Evolutionary conservation across 2,113 vertebrate genomes (phyloP).

Genomic region (Garra rufa): DNA sequence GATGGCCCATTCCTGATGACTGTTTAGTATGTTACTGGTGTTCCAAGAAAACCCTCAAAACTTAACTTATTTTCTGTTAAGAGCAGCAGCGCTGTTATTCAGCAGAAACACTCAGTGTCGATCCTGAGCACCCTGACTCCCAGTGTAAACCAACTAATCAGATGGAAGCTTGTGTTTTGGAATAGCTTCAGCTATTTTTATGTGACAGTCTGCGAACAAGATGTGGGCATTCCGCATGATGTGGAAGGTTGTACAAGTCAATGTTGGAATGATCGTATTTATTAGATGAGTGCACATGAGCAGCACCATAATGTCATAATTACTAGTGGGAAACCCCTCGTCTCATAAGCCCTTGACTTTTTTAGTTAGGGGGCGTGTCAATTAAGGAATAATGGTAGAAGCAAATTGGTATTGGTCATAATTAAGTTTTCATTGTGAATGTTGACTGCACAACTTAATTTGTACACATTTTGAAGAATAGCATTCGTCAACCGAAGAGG

Average conservation of each 20-base stretch:
- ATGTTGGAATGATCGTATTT: not conserved
- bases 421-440: not conserved
- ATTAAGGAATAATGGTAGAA: not conserved
- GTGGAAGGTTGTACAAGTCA: not conserved
- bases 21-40: not conserved
- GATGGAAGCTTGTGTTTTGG: not conserved
- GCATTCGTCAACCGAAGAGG: too few species aligned
- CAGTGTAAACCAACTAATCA: not conserved
- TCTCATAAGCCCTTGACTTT: not conserved
- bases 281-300: constrained; percentile 1
- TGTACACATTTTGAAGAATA: not conserved
- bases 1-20: not conserved
- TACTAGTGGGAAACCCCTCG: not conserved
- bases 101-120: not conserved
- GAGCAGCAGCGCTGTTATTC: not conserved
- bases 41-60: not conserved
- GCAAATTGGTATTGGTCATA: not conserved
- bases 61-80: too few species aligned
- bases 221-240: not conserved
- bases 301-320: not conserved
- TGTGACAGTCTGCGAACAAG: not conserved
- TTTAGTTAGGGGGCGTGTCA: not conserved
- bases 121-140: not conserved
- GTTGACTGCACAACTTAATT: not conserved
- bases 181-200: not conserved